Base-by-base conservation (phyloP, 37 sponge, comb jelly and placozoan species). In the Mnemiopsis leidyi region DNA sequence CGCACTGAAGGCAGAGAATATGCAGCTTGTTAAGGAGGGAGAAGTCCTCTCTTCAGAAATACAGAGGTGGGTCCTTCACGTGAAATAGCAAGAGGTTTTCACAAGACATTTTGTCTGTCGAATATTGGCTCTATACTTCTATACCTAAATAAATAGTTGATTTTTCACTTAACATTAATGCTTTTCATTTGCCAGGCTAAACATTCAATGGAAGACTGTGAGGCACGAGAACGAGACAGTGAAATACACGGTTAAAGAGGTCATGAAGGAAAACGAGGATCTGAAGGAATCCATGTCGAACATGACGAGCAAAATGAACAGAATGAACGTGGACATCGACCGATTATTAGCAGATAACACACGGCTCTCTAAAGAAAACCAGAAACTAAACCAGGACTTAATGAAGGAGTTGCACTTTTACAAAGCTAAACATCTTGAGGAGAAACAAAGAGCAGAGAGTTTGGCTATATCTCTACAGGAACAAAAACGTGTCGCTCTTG, bases 211-310 rank as follows among this genome's bases (percentile, higher is more conserved):
- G 90, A 85, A 85, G 90, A 85, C 90, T 39, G 90, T 85, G 0
- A n/a, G 90, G 24, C 90, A 85, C 90, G 90, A 85, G 35, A 85
- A 85, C 90, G 90, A 85, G 48, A 85, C 90, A 28, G 90, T 85
- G 16, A 85, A 85, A 25, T 85, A 32, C 90, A 85, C 90, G 48
- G 90, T 85, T 5, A 85, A 85, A 61, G 90, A 85, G 25, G 90
- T 85, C 36, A 85, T 85, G 90, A 85, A 85, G 48, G 90, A 85
- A 61, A 85, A 33, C 61, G 90, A 85, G 26, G 90, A 85, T 28
- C 30, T 85, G 48, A 85, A 85, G 90, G 90, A 85, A 37, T n/a
- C 21, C 13, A 85, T 85, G 90, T 38, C 61, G 1, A 85, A 36
- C 90, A 85, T 85, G 90, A 38, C 40, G 0, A 9, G 29, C 61